These are phyloP conservation scores for Cephalotes varians DNA, from an alignment of 2,888 invertebrate species.

Conservation along the genomic window DNA sequence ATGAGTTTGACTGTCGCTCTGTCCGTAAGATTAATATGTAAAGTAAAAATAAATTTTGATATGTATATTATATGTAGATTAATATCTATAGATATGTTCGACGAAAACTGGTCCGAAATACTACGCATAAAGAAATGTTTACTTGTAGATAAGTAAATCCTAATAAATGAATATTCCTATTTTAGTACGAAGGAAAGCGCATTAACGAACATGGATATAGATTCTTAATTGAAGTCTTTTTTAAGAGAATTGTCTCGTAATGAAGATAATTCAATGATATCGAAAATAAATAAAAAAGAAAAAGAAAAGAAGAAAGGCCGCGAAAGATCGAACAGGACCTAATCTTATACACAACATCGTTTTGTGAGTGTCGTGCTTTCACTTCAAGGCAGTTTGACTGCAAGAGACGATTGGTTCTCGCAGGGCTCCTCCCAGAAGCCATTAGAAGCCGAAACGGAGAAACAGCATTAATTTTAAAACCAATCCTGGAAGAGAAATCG, in stretches of 20 bases:
- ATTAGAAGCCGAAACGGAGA: conserved; percentile 82
- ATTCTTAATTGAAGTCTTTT: conserved; percentile 23
- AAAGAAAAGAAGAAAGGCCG: neutral
- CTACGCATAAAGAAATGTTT: neutral
- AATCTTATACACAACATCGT: conserved; percentile 71
- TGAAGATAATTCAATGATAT: conserved; percentile 40
- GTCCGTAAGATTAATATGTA: neutral
- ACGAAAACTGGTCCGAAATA: neutral
- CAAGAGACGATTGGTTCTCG: conserved; percentile 83
- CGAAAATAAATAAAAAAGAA: conserved; percentile 47
- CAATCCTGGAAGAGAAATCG: conserved; percentile 79
- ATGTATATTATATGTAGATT: neutral
- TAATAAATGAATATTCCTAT: neutral
- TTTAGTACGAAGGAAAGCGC: neutral
- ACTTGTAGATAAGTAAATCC: neutral
- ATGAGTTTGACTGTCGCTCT: conserved; percentile 1
- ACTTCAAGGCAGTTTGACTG: conserved; percentile 75
- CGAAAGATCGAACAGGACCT: conserved; percentile 55
- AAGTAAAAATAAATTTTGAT: neutral
- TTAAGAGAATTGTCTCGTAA: conserved; percentile 23
- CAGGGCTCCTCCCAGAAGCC: conserved; percentile 82
- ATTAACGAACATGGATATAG: conserved; percentile 8
- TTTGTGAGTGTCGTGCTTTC: conserved; percentile 82
- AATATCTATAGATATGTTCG: neutral
- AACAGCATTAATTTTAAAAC: conserved; percentile 84